These are phyloP conservation scores for Chelmon rostratus DNA, from an alignment of 2,797 vertebrate genomes.

Conservation along the genomic window DNA sequence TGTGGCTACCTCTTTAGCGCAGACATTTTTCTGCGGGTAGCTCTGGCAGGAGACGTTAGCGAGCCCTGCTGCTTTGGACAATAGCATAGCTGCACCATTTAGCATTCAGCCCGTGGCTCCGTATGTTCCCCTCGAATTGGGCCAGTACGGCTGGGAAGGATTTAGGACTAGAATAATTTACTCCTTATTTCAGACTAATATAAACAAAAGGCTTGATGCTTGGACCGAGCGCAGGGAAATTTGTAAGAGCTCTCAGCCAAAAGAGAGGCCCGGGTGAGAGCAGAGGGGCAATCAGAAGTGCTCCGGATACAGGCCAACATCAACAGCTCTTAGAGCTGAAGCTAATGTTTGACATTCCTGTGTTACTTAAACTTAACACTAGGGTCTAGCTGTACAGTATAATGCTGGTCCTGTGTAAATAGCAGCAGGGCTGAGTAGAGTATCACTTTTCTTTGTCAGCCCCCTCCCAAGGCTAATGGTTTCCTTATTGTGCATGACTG, in stretches of 20 bases:
- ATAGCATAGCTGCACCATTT: constrained; percentile 66
- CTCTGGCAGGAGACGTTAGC: constrained; percentile 52
- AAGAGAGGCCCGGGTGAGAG: constrained; percentile 77
- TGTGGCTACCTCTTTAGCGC: constrained; percentile 72
- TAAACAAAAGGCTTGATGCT: constrained; percentile 81
- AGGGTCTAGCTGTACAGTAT: constrained; percentile 76
- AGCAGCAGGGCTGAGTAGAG: constrained; percentile 61
- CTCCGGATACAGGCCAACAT: constrained; percentile 83
- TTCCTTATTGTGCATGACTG: constrained; percentile 78
- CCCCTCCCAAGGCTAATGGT: constrained; percentile 76
- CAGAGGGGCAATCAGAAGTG: constrained; percentile 81
- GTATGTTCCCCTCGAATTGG: constrained; percentile 60
- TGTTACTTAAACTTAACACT: constrained; percentile 85
- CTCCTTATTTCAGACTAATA: constrained; percentile 80
- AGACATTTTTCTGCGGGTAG: constrained; percentile 63
- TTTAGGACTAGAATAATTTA: constrained; percentile 85
- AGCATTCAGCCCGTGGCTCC: constrained; percentile 69
- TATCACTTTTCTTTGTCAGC: constrained; percentile 79
- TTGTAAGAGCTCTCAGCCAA: constrained; percentile 81
- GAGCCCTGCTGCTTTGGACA: constrained; percentile 56
- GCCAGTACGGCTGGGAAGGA: constrained; percentile 80
- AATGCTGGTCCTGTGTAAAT: constrained; percentile 79
- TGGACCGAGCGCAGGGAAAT: constrained; percentile 79
- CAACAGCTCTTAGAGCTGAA: constrained; percentile 83
- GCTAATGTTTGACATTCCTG: constrained; percentile 86